Percentiles rank a stretch among this genome's conserved stretches.
phyloP scores from a whole-genome alignment of 2,888 invertebrate genomes.

The Cataglyphis albicans region DNA sequence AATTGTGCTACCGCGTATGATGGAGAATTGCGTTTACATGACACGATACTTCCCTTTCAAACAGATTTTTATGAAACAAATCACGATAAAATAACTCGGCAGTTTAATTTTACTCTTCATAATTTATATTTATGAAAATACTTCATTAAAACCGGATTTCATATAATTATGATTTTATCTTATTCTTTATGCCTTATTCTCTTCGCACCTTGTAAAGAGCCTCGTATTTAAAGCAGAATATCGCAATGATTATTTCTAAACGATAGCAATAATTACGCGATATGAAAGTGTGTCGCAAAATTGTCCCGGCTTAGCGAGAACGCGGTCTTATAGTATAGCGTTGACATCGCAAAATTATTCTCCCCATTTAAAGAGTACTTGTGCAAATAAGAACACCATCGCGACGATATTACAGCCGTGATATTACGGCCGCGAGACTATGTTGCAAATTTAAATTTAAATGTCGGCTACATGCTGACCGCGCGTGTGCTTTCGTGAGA shows the following conservation, averaged over 20 bases:
- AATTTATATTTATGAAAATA: constrained; percentile 9
- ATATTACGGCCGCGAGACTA: neutral
- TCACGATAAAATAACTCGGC: neutral
- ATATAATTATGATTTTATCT: constrained; percentile 31
- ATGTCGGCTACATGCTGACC: constrained; percentile 35
- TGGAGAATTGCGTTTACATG: constrained; percentile 10
- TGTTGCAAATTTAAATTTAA: constrained; percentile 61
- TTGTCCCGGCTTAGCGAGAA: constrained; percentile 13
- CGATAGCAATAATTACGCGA: constrained; percentile 24
- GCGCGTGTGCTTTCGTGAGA: constrained; percentile 37
- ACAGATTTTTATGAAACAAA: neutral
- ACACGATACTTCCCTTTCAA: neutral
- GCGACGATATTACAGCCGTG: constrained; percentile 17
- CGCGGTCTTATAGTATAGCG: neutral
- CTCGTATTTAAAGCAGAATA: neutral
- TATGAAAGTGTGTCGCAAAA: constrained; percentile 28
- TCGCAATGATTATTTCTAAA: constrained; percentile 37
- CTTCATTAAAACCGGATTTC: constrained; percentile 15
- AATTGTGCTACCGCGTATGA: constrained; percentile 17
- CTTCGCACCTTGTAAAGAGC: neutral
- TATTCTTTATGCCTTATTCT: neutral
- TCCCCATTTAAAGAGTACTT: constrained; percentile 39
- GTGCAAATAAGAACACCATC: constrained; percentile 36
- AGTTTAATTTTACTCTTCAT: neutral
- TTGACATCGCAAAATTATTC: constrained; percentile 36